Base-by-base conservation (phyloP, 30 jellyfish, hydroid and myxozoan genomes). In the Nemopilema nomurai region DNA sequence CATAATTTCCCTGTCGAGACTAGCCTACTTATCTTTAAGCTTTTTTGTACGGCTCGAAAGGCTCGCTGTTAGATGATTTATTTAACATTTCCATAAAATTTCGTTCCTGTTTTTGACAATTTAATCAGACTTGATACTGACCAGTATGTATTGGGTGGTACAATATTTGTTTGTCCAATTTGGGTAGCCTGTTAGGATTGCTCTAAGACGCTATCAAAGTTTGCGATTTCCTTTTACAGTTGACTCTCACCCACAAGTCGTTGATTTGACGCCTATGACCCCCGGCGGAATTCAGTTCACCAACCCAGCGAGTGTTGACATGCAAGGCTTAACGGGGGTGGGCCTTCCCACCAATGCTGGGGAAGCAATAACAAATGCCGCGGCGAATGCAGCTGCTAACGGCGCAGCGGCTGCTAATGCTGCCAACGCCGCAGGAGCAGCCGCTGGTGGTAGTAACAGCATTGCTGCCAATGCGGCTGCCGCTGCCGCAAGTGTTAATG, bases 221-320 rank as follows among this genome's bases (percentile, higher is more conserved):
- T 19, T 8, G 17, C 19, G 21, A 21, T n/a, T 67, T 67, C 27
- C 4, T 9, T 21, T 71, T 51, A 16, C 62, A 81, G 90, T 68
- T 30, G 90, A 69, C 49, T 26, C 83, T 27, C 90, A 81, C 8
- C 84, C 74, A 49, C 62, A 70, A 52, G 67, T 30, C 8, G 33
- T 81, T 4, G 93, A 84, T 51, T 67, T 84, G 78, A 41, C 93
- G 20, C 93, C 93, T 9, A 84, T 84, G 93, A 84, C 93, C 1
- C 93, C 93, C 28, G 93, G 93, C 28, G 93, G 93, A 57, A 84
- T 84, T 9, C 93, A 84, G 1, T 84, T 84, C 65, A 50, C 70
- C 18, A 23, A 69, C 28, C 49, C 68, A 27, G 28, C 77, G 21
- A 33, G 28, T 21, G 76, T 19, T 49, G 67, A 50, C 6, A 18